Percentiles rank a stretch among this genome's conserved stretches.
phyloP scores from a whole-genome alignment of 1,140 invertebrate genomes.

The Halesus radiatus region DNA sequence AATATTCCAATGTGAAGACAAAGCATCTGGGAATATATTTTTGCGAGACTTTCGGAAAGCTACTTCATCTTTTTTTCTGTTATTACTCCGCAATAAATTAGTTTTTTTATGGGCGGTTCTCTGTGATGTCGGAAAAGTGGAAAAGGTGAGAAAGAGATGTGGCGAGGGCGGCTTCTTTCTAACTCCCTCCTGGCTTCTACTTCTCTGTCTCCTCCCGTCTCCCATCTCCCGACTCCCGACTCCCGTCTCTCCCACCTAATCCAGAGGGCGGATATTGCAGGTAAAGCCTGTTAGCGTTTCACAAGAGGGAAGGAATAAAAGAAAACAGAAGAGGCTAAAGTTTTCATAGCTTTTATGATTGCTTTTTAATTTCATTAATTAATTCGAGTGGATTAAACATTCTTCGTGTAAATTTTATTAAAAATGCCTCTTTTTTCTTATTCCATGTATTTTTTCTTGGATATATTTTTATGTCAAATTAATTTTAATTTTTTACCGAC shows the following conservation, averaged over 20 bases:
- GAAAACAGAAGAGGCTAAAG: slow-evolving; percentile 39
- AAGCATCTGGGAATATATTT: slow-evolving; percentile 33
- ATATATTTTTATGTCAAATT: too few relatives aligned
- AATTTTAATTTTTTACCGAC: too few relatives aligned
- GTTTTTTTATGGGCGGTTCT: slow-evolving; percentile 38
- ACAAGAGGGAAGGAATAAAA: slow-evolving; percentile 43
- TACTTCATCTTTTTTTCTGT: slow-evolving; percentile 38
- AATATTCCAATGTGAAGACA: slow-evolving; percentile 40
- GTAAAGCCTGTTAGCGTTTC: slow-evolving; percentile 35
- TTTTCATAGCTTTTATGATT: slow-evolving; percentile 44
- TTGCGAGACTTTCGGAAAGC: slow-evolving; percentile 31
- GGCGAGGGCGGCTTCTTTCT: neutral
- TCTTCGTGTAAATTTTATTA: slow-evolving; percentile 15
- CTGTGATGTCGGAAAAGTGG: slow-evolving; percentile 15
- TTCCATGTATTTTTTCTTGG: neutral
- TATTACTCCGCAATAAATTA: slow-evolving; percentile 39
- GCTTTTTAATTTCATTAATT: slow-evolving; percentile 44
- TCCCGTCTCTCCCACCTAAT: neutral
- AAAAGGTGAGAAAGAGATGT: slow-evolving; percentile 34
- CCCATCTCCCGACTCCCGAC: neutral
- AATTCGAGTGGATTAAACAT: slow-evolving; percentile 35
- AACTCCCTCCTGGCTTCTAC: neutral
- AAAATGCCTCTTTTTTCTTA: slow-evolving; percentile 9
- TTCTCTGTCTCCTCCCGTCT: neutral
- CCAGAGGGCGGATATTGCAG: slow-evolving; percentile 38